Conservation (phyloP, 2,888 invertebrate genomes). For the Rhagophthalmus giganteus region DNA sequence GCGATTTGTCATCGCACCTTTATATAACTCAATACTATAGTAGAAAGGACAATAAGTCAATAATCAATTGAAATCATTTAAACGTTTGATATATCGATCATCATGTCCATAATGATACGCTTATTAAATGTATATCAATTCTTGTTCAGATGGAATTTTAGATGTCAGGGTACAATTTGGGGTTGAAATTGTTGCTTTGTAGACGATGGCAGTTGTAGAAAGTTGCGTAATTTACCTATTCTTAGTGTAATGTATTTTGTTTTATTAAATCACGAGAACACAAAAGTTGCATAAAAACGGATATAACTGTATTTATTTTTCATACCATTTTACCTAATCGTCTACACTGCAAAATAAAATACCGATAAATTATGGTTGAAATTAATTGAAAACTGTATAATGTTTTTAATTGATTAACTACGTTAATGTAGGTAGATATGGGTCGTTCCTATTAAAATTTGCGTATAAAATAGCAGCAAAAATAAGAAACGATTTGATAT, state of each 20-base stretch:
- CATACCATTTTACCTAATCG: no score
- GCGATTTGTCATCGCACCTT: constrained; percentile 34
- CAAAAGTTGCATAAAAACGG: no score
- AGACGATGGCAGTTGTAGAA: background rate
- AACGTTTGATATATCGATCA: constrained; percentile 24
- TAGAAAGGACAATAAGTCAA: constrained; percentile 22
- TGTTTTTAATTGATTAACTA: background rate
- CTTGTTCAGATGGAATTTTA: constrained; percentile 10
- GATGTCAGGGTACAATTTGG: background rate
- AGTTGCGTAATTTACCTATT: background rate
- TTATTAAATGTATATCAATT: constrained; percentile 35
- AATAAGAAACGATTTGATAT: no score
- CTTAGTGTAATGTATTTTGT: no score
- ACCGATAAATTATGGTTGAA: no score
- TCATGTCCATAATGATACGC: constrained; percentile 28
- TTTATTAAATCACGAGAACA: no score
- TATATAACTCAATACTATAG: constrained; percentile 20
- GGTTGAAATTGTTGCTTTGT: background rate
- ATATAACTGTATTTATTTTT: no score
- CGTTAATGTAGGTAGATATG: no score
- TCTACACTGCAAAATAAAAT: no score
- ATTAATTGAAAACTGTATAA: background rate
- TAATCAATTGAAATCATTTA: constrained; percentile 26
- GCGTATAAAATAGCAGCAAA: no score
- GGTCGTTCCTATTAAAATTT: no score